Evolutionary conservation across 2,797 vertebrate species (phyloP), one percentile per base, ranked within the genome.

Genomic region (Bucorvus abyssinicus): DNA sequence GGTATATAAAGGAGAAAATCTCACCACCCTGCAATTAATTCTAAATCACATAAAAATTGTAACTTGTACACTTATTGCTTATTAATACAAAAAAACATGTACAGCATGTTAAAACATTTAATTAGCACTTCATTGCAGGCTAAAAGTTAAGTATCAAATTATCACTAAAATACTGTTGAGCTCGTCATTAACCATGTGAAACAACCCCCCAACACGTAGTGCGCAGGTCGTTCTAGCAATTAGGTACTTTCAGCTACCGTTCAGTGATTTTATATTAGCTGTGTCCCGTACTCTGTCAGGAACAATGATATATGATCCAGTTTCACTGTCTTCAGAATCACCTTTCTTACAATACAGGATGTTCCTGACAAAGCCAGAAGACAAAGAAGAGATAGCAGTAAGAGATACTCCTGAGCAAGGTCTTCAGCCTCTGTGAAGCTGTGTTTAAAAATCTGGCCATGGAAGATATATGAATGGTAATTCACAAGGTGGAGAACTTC

Each of bases 81-180:
- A 93, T 87, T 96, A 96, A 96, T 96, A 95, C 84, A 86, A 91
- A 94, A 40, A 96, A 97, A 89, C 86, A 89, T 68, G 89, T 89
- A n/a, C 61, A 79, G 56, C 59, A 68, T 90, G 82, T 93, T 95
- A 96, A 96, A 84, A 93, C 81, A 94, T 92, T 93, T 96, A 96
- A 97, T 97, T 97, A 97, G 64, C 84, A 83, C 18, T 42, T 92
- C 68, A 32, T 84, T 94, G 83, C 55, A 77, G 88, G 84, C 64
- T 82, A 92, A 96, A 96, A 96, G 78, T 95, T 96, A 96, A 96
- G 92, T 69, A 92, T 81, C 69, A 93, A 96, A 96, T 97, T 88
- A 92, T 92, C 68, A 82, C 81, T 64, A 82, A 94, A 94, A 93
- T 57, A 61, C 70, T 83, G 76, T 61, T 94, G 73, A 96, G 87